Conservation (phyloP, 2,888 invertebrate species). For the Calliscelio sp. region DNA sequence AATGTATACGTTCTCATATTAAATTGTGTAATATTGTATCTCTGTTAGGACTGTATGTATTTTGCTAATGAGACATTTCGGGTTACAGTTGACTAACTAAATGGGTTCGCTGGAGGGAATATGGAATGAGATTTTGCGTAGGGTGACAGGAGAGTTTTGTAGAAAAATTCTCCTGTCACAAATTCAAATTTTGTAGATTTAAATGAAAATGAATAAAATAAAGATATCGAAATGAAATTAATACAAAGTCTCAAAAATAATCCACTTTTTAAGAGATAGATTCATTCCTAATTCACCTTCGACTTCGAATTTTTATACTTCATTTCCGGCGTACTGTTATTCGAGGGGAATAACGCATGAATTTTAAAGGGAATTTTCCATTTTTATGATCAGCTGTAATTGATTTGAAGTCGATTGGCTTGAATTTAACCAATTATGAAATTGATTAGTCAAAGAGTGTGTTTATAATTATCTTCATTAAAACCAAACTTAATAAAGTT, state of each 20-base stretch:
- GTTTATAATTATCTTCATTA: too few relatives aligned
- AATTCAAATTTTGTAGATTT: too few relatives aligned
- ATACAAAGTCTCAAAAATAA: too few relatives aligned
- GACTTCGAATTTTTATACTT: background rate
- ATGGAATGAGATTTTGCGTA: slow-evolving; percentile 11
- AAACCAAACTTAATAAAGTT: too few relatives aligned
- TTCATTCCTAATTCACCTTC: slow-evolving; percentile 11
- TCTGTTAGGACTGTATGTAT: too few relatives aligned
- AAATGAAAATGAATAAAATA: too few relatives aligned
- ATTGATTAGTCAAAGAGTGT: too few relatives aligned
- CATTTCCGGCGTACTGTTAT: slow-evolving; percentile 15
- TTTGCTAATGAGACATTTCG: slow-evolving; percentile 14
- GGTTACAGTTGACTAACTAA: slow-evolving; percentile 23
- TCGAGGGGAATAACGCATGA: slow-evolving; percentile 9
- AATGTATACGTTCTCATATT: too few relatives aligned
- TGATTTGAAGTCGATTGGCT: background rate
- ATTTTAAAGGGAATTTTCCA: slow-evolving; percentile 14
- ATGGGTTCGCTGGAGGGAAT: slow-evolving; percentile 12
- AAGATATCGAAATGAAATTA: background rate
- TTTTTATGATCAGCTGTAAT: background rate
- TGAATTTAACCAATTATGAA: background rate
- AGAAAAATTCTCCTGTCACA: too few relatives aligned
- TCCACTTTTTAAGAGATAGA: too few relatives aligned
- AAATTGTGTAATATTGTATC: too few relatives aligned
- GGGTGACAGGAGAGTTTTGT: too few relatives aligned